These are phyloP conservation scores for Ficedula albicollis DNA, from an alignment of 2,797 vertebrate genomes.

Conservation along the genomic window DNA sequence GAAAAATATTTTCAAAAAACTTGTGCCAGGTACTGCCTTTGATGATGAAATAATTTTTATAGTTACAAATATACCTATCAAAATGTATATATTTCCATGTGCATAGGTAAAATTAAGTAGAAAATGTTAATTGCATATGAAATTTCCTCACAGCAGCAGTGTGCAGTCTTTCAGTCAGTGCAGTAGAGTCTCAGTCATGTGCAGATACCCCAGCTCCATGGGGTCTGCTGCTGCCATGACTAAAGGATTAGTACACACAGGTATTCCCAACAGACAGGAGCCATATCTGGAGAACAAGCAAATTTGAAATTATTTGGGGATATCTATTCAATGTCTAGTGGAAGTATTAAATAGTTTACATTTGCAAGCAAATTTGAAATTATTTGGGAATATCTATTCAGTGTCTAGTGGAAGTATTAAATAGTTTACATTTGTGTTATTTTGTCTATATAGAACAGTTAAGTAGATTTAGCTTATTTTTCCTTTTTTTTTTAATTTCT, in stretches of 20 bases:
- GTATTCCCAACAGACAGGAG: neutral
- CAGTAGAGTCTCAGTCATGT: neutral
- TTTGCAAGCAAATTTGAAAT: too few relatives aligned
- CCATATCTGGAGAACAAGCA: neutral
- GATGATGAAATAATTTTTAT: neutral
- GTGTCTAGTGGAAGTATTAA: neutral
- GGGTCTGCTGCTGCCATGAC: neutral
- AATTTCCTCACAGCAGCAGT: neutral
- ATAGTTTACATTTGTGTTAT: neutral
- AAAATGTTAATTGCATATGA: neutral
- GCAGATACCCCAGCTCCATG: neutral
- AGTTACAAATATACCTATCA: neutral
- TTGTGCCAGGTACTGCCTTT: neutral
- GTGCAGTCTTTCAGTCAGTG: neutral
- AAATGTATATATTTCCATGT: neutral
- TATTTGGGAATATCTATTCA: too few relatives aligned
- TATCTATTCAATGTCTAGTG: neutral
- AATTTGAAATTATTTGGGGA: neutral
- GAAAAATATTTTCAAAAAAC: neutral
- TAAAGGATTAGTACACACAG: neutral
- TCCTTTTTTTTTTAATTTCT: too few relatives aligned
- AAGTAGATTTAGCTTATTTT: neutral
- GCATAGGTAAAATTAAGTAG: neutral
- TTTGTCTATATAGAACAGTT: neutral
- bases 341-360: neutral